phyloP scores from a whole-genome alignment of 1,140 invertebrate genomes.

The Zaprionus vittiger region DNA sequence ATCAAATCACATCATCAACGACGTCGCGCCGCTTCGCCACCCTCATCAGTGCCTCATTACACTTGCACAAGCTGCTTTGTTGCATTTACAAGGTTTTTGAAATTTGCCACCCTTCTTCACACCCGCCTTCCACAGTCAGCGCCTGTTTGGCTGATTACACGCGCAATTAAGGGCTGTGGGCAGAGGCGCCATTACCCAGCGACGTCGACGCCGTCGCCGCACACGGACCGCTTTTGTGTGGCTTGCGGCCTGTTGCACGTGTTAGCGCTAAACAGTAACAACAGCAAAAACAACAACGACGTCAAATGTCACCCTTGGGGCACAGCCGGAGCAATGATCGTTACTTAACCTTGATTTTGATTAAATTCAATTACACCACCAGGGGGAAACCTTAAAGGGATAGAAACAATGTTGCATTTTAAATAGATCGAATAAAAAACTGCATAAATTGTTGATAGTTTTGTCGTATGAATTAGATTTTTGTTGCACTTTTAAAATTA shows the following conservation, averaged over 20 bases:
- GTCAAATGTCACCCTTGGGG: constrained; percentile 71
- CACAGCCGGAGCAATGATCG: constrained; percentile 36
- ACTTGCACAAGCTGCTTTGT: constrained; percentile 59
- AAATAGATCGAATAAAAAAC: neutral
- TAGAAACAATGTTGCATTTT: neutral
- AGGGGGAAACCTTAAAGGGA: neutral
- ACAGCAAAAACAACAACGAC: constrained; percentile 14
- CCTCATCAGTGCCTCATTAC: constrained; percentile 34
- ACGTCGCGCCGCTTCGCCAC: neutral
- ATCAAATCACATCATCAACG: constrained; percentile 67
- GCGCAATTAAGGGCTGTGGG: constrained; percentile 77
- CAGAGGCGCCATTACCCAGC: constrained; percentile 37
- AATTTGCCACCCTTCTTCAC: constrained; percentile 27
- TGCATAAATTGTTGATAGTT: neutral
- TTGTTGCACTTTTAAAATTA: neutral
- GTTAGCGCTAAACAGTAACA: constrained; percentile 45
- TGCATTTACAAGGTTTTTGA: constrained; percentile 71
- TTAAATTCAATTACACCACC: constrained; percentile 63
- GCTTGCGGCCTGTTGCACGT: constrained; percentile 76
- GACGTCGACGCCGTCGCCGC: constrained; percentile 20
- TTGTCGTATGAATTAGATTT: neutral
- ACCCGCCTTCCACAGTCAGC: neutral
- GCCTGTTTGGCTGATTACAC: constrained; percentile 63
- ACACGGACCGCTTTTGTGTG: constrained; percentile 40
- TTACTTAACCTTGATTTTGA: constrained; percentile 71